phyloP scores from a whole-genome alignment of 2,888 invertebrate genomes.

The Nemoura dubitans region DNA sequence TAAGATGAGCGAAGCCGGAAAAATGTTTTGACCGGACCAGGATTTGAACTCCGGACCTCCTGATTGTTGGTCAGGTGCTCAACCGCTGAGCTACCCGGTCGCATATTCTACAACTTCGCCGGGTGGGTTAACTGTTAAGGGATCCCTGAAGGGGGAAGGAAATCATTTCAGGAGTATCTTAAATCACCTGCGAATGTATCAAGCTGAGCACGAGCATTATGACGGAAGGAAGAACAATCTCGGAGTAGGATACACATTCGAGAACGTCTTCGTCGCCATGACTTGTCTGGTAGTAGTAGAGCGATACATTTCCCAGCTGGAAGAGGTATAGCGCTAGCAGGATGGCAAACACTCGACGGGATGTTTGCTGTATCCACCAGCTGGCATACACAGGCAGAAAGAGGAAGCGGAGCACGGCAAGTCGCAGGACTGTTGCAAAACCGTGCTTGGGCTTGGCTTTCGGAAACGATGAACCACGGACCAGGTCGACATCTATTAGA shows the following conservation, averaged over 20 bases:
- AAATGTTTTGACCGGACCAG: too few species aligned
- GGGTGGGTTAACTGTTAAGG: too few species aligned
- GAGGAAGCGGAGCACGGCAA: constrained; percentile 82
- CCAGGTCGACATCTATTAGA: constrained; percentile 94
- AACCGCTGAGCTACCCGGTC: too few species aligned
- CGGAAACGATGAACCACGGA: constrained; percentile 92
- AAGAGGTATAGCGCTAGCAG: constrained; percentile 80
- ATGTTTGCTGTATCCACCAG: constrained; percentile 94
- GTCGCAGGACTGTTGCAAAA: constrained; percentile 74
- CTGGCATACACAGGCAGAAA: constrained; percentile 84
- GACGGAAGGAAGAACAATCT: constrained; percentile 75
- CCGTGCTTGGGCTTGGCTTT: constrained; percentile 96
- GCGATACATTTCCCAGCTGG: constrained; percentile 71
- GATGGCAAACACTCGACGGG: constrained; percentile 75
- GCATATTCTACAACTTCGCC: too few species aligned
- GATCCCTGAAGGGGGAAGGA: too few species aligned
- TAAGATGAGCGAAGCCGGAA: too few species aligned
- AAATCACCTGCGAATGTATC: constrained; percentile 68
- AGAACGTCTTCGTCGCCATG: constrained; percentile 46
- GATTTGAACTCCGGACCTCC: too few species aligned
- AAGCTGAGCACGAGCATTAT: constrained; percentile 79
- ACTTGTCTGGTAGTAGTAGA: constrained; percentile 59
- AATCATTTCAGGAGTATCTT: too few species aligned
- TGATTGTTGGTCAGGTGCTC: too few species aligned
- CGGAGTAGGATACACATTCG: constrained; percentile 64